Evolutionary conservation across 2,797 vertebrate species (phyloP), one percentile per base, ranked within the genome.

Genomic region (Enteromius anoplus): DNA sequence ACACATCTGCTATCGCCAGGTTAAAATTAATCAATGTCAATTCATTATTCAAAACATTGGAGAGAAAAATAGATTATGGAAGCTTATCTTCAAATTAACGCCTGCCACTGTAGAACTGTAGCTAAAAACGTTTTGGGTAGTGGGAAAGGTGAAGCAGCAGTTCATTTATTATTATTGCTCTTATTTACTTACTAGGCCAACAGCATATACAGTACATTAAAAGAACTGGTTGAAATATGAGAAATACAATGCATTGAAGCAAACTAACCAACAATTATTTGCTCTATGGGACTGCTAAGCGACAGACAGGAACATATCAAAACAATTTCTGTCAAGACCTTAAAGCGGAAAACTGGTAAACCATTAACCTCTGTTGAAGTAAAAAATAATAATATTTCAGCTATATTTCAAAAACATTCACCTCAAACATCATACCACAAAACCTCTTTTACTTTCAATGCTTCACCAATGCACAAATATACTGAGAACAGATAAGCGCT

Each of bases 341-440:
- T 64, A n/a, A 71, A 76, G 65, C 1, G 32, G 51, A 21, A 69
- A 66, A 64, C 11, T 32, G 37, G 29, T 42, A 76, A 76, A 72
- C 62, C 55, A 81, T 81, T 71, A 40, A 80, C 73, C 53, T n/a
- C 21, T 17, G 21, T 15, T 75, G 2, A 75, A 66, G 62, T 21
- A 4, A 82, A 75, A 64, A 75, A 0, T 53, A 37, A 40, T 26
- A 17, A 66, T 53, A n/a, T 14, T 66, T 32, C 53, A 29, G 0
- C 11, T 19, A 15, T 58, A 6, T 34, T 72, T 53, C 5, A 62
- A 34, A 40, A 68, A 70, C 51, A 26, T 70, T 42, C 1, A 10
- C 9, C 2, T 12, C 9, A 78, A 66, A 65, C 9, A 49, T 23
- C 9, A 40, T 49, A 29, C 12, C 4, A 21, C n/a, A 68, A 71